phyloP scores from a whole-genome alignment of 2,888 invertebrate genomes.

The Carpatolechia fugitivella region DNA sequence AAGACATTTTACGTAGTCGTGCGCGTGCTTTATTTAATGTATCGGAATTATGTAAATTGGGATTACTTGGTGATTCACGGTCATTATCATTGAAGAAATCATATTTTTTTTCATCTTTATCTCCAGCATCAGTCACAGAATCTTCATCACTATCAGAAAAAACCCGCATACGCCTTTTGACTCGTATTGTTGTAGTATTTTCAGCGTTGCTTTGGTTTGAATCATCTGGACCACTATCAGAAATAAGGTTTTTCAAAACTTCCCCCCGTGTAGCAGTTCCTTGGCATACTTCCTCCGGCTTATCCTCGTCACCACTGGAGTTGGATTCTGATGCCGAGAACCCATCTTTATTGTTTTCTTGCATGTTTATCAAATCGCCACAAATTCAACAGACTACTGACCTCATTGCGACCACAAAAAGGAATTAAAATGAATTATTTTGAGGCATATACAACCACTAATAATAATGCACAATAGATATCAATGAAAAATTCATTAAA shows the following conservation, averaged over 20 bases:
- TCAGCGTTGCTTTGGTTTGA: conserved; percentile 26
- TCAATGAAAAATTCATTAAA: too few relatives aligned
- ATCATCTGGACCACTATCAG: background rate
- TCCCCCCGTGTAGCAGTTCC: background rate
- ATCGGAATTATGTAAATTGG: background rate
- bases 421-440: too few relatives aligned
- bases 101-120: background rate
- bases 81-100: background rate
- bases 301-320: background rate
- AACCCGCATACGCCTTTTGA: conserved; percentile 38
- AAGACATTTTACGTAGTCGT: conserved; percentile 22
- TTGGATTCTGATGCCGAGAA: background rate
- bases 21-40: too few relatives aligned
- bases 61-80: background rate
- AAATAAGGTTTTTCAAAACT: background rate
- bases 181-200: conserved; percentile 23
- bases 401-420: too few relatives aligned
- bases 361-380: background rate
- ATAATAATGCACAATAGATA: too few relatives aligned
- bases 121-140: conserved; percentile 21
- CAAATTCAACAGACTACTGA: too few relatives aligned
- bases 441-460: too few relatives aligned
- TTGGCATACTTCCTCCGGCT: background rate
- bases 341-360: background rate
- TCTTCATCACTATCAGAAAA: conserved; percentile 56